phyloP scores from a whole-genome alignment of 2,113 vertebrate genomes.

The Cyanoderma ruficeps region DNA sequence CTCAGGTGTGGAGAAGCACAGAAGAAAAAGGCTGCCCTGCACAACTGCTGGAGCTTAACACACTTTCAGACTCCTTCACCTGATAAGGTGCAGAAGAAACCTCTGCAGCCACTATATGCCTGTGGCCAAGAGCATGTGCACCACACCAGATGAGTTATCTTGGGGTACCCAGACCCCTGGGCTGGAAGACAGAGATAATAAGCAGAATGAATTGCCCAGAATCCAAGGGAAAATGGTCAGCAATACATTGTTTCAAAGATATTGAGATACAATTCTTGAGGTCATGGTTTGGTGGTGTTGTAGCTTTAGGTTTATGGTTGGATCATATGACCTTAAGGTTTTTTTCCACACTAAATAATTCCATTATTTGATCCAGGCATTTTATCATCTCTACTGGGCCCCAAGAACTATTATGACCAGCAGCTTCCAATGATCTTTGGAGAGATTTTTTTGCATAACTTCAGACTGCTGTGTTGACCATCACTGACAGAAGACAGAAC shows the following conservation, averaged over 20 bases:
- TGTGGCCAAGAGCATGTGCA: background rate
- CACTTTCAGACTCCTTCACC: background rate
- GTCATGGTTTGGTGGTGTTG: too few species aligned
- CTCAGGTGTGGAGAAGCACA: background rate
- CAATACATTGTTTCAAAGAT: background rate
- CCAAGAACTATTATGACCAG: background rate
- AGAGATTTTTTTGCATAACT: background rate
- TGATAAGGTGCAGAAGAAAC: background rate
- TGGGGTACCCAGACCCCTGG: rapidly evolving
- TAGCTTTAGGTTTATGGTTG: background rate
- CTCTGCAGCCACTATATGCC: too few species aligned
- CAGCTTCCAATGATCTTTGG: background rate
- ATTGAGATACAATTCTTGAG: rapidly evolving
- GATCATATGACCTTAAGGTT: background rate
- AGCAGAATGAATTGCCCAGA: background rate
- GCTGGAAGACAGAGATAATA: background rate
- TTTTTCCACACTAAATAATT: background rate
- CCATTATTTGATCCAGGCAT: background rate
- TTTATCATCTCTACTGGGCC: background rate
- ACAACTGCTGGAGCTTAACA: background rate
- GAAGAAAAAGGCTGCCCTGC: background rate
- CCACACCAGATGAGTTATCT: background rate
- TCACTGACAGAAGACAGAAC: background rate
- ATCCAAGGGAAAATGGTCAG: background rate
- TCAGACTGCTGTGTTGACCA: background rate